Percentiles rank a stretch among this genome's conserved stretches.
Conservation (phyloP, 1,140 invertebrate species). For the Antheraea mylitta region DNA sequence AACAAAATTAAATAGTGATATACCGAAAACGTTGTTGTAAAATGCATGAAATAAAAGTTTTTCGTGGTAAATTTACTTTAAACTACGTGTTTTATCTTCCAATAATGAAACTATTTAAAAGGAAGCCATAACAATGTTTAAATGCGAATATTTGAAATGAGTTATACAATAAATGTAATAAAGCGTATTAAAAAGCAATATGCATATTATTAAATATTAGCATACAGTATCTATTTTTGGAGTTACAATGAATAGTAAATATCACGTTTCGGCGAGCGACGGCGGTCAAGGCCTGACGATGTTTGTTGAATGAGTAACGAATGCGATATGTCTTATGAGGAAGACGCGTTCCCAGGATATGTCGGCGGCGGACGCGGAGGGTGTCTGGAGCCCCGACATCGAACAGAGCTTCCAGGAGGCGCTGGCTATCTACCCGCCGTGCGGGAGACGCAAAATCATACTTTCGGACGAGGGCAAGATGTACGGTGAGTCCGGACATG, state of each 20-base stretch:
- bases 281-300: neutral
- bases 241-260: slow-evolving; percentile 5
- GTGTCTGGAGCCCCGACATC: slow-evolving; percentile 99
- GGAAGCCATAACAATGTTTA: no score
- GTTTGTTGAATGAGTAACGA: neutral
- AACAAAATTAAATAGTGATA: no score
- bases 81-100: no score
- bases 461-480: slow-evolving; percentile 99
- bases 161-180: no score
- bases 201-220: neutral
- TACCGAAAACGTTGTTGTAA: no score
- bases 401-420: slow-evolving; percentile 99
- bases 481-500: slow-evolving; percentile 94
- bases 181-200: no score
- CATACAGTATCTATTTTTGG: neutral
- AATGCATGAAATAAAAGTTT: no score
- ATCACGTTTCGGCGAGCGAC: neutral
- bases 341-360: slow-evolving; percentile 83
- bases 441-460: slow-evolving; percentile 99
- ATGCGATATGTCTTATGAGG: slow-evolving; percentile 12
- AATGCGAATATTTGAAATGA: no score
- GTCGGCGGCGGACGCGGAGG: slow-evolving; percentile 97
- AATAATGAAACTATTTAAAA: no score
- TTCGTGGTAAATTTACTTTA: no score
- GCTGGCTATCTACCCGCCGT: slow-evolving; percentile 99